phyloP scores from a whole-genome alignment of 2,888 invertebrate species.

The Hemistola chrysoprasaria region DNA sequence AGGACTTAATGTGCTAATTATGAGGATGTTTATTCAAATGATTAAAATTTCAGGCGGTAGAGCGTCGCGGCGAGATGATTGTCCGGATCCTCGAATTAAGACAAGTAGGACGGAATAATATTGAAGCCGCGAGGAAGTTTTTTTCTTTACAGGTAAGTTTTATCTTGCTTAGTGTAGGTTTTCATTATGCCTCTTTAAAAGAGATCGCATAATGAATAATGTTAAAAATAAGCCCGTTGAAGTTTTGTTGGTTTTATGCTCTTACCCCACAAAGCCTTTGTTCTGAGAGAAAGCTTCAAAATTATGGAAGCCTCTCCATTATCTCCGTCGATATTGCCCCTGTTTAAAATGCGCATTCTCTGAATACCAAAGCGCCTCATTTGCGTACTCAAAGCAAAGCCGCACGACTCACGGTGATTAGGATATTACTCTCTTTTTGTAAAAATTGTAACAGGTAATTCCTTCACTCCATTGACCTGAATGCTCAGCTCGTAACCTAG shows the following conservation, averaged over 20 bases:
- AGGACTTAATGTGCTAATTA: not conserved
- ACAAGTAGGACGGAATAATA: constrained; percentile 92
- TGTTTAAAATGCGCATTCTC: constrained; percentile 32
- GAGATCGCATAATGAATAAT: too few relatives aligned
- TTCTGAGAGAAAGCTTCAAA: constrained; percentile 6
- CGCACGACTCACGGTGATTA: constrained; percentile 19
- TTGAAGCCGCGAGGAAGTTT: constrained; percentile 94
- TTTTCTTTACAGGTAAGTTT: constrained; percentile 89
- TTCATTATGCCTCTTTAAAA: too few relatives aligned
- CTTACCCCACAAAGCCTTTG: constrained; percentile 6
- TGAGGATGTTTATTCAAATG: not conserved
- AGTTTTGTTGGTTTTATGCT: constrained; percentile 3
- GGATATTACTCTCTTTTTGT: constrained; percentile 10
- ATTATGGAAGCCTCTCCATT: constrained; percentile 26
- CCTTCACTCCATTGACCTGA: constrained; percentile 66
- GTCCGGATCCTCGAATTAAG: constrained; percentile 94
- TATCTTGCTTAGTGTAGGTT: too few relatives aligned
- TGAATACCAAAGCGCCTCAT: constrained; percentile 28
- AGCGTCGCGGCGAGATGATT: constrained; percentile 97
- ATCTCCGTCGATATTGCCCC: constrained; percentile 26
- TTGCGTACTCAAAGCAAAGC: constrained; percentile 10
- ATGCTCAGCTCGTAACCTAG: constrained; percentile 62
- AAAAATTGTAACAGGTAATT: constrained; percentile 48
- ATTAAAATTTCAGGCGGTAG: constrained; percentile 85
- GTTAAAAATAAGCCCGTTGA: too few relatives aligned